A percentile compares a stretch with the other conserved stretches of the same genome.
phyloP scores from a whole-genome alignment of 2,113 vertebrate species.

The Plecturocebus donacophilus region DNA sequence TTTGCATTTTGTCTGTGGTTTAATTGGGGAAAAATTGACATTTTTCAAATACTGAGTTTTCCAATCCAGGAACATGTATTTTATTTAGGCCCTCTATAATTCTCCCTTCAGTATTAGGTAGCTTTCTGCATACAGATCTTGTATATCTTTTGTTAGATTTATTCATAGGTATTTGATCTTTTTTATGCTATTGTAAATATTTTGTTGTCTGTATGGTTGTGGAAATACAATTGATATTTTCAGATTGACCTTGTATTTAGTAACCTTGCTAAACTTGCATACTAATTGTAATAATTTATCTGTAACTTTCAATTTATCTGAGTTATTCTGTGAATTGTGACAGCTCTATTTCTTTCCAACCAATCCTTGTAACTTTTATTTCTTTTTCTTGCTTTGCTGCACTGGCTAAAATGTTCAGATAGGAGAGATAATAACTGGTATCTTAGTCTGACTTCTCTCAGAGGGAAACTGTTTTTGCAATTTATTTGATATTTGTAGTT shows the following conservation, averaged over 20 bases:
- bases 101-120: neutral
- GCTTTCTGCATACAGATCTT: neutral
- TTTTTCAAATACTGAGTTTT: neutral
- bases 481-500: neutral
- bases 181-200: neutral
- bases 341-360: neutral
- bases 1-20: neutral
- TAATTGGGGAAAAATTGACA: neutral
- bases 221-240: neutral
- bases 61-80: neutral
- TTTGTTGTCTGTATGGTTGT: neutral
- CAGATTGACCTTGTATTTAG: neutral
- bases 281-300: neutral
- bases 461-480: neutral
- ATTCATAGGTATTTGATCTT: neutral
- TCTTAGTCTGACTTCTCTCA: neutral
- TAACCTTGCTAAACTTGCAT: neutral
- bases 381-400: neutral
- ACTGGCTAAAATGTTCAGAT: neutral
- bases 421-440: neutral
- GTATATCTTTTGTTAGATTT: neutral
- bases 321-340: neutral
- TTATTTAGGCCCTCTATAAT: neutral
- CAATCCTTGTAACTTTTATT: neutral
- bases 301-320: neutral